Percentiles rank a stretch among this genome's conserved stretches.
Conservation (phyloP, 2,888 invertebrate species). For the Tupiocoris notatus region DNA sequence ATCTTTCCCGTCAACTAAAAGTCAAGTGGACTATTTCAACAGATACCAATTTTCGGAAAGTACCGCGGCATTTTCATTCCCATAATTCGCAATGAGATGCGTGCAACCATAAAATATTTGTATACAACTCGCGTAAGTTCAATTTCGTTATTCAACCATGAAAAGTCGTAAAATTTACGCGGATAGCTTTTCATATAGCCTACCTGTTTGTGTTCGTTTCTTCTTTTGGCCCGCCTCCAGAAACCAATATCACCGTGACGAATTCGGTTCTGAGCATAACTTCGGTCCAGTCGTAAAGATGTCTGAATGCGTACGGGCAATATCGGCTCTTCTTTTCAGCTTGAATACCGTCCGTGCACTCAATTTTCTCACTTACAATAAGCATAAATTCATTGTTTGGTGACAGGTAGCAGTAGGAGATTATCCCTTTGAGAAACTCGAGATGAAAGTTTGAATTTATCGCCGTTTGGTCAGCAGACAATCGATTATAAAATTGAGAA, state of each 20-base stretch:
- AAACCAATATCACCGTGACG: not conserved
- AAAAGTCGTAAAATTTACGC: not conserved
- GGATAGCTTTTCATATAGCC: not conserved
- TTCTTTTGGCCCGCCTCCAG: no score
- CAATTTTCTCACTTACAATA: not conserved
- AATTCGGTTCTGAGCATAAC: not conserved
- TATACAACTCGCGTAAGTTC: not conserved
- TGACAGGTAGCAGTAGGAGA: not conserved
- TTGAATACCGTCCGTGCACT: no score
- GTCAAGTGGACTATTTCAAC: no score
- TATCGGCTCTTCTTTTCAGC: no score
- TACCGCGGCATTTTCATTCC: no score
- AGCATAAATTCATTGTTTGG: not conserved
- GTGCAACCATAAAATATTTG: not conserved
- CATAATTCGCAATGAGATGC: not conserved
- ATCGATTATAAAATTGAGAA: no score
- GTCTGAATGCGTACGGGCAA: not conserved
- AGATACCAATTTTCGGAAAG: no score
- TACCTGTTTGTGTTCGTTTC: not conserved
- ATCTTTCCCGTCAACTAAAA: no score
- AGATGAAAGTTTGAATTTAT: no score
- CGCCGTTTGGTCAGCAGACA: no score
- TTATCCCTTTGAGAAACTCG: no score
- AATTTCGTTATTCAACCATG: not conserved
- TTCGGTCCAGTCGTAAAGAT: not conserved